Percentiles rank a stretch among this genome's conserved stretches.
phyloP scores from a whole-genome alignment of 1,140 invertebrate genomes.

The Magallana ariakensis region DNA sequence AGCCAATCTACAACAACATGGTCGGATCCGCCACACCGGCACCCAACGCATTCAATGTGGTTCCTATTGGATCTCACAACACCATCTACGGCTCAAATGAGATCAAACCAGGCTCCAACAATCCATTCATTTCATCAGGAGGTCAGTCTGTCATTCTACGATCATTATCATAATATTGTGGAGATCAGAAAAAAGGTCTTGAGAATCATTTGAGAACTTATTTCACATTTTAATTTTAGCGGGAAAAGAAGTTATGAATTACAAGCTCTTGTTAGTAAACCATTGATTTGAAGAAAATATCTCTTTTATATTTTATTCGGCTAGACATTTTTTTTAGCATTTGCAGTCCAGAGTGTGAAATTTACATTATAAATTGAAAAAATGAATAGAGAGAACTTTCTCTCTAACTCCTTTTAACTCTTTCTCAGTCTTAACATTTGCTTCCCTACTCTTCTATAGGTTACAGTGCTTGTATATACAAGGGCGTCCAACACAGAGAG shows the following conservation, averaged over 20 bases:
- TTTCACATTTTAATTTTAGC: too few species aligned
- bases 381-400: too few species aligned
- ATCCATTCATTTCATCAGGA: slow-evolving; percentile 21
- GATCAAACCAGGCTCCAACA: slow-evolving; percentile 31
- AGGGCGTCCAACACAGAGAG: slow-evolving; percentile 40
- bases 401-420: too few species aligned
- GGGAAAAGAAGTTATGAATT: not conserved
- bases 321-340: too few species aligned
- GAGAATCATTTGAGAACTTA: too few species aligned
- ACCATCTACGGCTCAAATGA: slow-evolving; percentile 57
- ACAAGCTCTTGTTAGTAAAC: not conserved
- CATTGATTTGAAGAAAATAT: not conserved
- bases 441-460: not conserved
- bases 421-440: too few species aligned
- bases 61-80: slow-evolving; percentile 61
- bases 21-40: slow-evolving; percentile 58
- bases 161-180: not conserved
- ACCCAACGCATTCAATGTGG: slow-evolving; percentile 58
- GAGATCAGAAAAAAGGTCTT: too few species aligned
- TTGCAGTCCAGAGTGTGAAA: too few species aligned
- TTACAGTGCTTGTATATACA: slow-evolving; percentile 49
- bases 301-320: not conserved
- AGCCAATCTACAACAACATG: slow-evolving; percentile 50
- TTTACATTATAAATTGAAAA: too few species aligned
- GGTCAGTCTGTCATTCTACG: not conserved